Conservation (phyloP, 2,797 vertebrate genomes). For the Sarcoramphus papa region DNA sequence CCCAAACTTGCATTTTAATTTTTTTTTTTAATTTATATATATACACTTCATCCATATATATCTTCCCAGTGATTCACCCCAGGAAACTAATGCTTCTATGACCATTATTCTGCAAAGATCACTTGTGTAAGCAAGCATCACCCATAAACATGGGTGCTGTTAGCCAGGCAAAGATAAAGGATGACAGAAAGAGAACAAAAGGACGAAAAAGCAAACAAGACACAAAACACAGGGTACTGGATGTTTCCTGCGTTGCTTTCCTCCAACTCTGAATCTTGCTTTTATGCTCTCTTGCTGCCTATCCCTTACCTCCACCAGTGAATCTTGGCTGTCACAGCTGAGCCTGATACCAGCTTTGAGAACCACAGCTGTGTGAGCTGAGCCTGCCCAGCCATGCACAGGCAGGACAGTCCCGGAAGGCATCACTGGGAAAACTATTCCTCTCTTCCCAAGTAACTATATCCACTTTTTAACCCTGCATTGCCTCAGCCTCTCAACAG, state of each 20-base stretch:
- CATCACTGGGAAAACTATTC: neutral
- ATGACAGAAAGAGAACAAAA: accelerated
- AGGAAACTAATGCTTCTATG: neutral
- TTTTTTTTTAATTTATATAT: neutral
- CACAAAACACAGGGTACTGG: neutral
- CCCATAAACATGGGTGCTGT: neutral
- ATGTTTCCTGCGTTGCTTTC: neutral
- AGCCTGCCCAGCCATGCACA: neutral
- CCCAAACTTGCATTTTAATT: neutral
- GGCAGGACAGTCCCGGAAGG: neutral
- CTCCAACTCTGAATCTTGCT: neutral
- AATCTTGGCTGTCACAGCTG: neutral
- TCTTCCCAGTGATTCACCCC: neutral
- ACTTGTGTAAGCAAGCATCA: neutral
- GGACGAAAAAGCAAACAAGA: neutral
- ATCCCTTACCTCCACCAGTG: neutral
- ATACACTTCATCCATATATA: neutral
- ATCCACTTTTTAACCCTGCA: neutral
- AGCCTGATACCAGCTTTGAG: neutral
- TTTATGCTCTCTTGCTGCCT: neutral
- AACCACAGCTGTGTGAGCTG: neutral
- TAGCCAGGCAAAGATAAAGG: neutral
- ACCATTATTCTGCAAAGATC: neutral
- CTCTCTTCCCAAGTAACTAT: neutral
- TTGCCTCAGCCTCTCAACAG: neutral